Percentiles rank a stretch among this genome's conserved stretches.
Evolutionary conservation across 2,888 invertebrate species (phyloP).

Genomic region (Conistra vaccinii): DNA sequence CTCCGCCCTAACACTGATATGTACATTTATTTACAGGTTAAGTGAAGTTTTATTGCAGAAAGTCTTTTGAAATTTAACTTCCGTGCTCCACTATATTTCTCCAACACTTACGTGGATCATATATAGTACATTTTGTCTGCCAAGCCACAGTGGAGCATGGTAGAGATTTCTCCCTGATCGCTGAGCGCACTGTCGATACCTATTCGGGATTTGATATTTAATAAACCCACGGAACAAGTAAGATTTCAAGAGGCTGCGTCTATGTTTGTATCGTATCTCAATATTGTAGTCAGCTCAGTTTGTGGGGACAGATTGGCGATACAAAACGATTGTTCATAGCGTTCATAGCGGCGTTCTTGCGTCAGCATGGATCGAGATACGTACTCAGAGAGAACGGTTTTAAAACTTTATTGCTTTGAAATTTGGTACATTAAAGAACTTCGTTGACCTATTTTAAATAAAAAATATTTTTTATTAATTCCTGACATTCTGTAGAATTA

Average conservation of each 20-base stretch:
- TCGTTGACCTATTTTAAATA: neutral
- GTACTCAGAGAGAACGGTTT: neutral
- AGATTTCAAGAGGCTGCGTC: neutral
- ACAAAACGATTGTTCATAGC: conserved; percentile 1
- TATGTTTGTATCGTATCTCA: conserved; percentile 4
- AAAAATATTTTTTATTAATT: neutral
- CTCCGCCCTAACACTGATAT: neutral
- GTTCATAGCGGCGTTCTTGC: neutral
- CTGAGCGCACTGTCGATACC: neutral
- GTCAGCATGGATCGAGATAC: neutral
- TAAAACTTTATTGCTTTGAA: neutral
- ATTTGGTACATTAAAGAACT: neutral
- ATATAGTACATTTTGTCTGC: conserved; percentile 49
- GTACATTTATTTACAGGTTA: conserved; percentile 42
- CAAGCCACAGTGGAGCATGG: conserved; percentile 38
- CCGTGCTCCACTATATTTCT: conserved; percentile 32
- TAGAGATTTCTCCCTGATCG: neutral
- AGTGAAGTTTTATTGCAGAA: conserved; percentile 21
- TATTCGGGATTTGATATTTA: neutral
- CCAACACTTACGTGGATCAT: conserved; percentile 34
- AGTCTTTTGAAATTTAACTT: conserved; percentile 19
- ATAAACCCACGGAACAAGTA: neutral
- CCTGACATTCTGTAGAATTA: neutral
- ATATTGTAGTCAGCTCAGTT: neutral
- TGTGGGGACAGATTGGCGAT: conserved; percentile 21